Evolutionary conservation across 2,797 vertebrate genomes (phyloP).

Genomic region (Pseudomugil gertrudae): DNA sequence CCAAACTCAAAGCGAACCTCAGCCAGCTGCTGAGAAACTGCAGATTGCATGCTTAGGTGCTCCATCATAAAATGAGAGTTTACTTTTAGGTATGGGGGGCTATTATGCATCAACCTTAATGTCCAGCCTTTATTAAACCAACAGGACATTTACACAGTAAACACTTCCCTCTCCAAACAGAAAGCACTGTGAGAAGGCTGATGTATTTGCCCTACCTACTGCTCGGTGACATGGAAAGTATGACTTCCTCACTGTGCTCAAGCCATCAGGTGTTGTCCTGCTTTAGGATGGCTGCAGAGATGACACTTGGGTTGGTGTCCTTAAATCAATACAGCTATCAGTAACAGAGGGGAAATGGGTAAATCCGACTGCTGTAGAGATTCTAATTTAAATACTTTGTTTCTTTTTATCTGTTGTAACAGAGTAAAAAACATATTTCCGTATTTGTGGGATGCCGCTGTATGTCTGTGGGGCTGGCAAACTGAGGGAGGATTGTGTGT

Average conservation of each 20-base stretch:
- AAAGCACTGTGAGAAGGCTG: conserved; percentile 22
- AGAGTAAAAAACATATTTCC: conserved; percentile 11
- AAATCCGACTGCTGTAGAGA: not conserved
- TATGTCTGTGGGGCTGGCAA: conserved; percentile 2
- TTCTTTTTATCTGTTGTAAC: not conserved
- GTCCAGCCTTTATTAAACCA: conserved; percentile 39
- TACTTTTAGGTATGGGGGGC: conserved; percentile 31
- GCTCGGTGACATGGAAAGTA: conserved; percentile 61
- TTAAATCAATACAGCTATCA: conserved; percentile 22
- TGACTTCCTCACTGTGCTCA: conserved; percentile 63
- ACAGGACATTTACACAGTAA: conserved; percentile 61
- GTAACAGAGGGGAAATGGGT: not conserved
- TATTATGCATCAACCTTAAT: conserved; percentile 36
- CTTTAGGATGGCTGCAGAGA: conserved; percentile 27
- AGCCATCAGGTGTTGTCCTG: conserved; percentile 48
- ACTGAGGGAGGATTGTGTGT: conserved; percentile 1
- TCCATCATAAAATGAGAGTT: conserved; percentile 14
- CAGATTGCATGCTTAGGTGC: conserved; percentile 23
- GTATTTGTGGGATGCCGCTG: not conserved
- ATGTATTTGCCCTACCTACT: conserved; percentile 59
- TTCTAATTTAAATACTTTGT: conserved; percentile 6
- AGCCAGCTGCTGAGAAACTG: conserved; percentile 45
- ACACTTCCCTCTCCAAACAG: conserved; percentile 67
- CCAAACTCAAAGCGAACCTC: conserved; percentile 21
- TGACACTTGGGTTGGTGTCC: conserved; percentile 16